phyloP scores from a whole-genome alignment of 2,888 invertebrate genomes.

The Stegana nigrithorax region DNA sequence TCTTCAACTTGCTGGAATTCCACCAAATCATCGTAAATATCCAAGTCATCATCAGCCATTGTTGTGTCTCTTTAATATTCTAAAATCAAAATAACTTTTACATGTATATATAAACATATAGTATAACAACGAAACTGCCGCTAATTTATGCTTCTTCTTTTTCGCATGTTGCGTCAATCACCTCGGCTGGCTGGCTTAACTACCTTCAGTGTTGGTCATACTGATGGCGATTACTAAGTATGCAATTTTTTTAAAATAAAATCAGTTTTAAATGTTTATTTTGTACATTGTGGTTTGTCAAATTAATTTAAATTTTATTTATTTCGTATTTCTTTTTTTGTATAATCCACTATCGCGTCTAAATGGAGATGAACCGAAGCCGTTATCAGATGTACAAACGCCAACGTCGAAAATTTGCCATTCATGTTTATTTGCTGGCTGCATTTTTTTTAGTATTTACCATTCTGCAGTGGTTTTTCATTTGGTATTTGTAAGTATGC shows the following conservation, averaged over 20 bases:
- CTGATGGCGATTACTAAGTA: too few species aligned
- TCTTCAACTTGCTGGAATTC: slow-evolving; percentile 56
- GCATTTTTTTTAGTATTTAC: slow-evolving; percentile 23
- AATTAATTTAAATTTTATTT: not conserved
- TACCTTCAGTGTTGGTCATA: too few species aligned
- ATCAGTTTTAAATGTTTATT: not conserved
- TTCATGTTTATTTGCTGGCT: slow-evolving; percentile 23
- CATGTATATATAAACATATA: too few species aligned
- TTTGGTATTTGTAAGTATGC: slow-evolving; percentile 31
- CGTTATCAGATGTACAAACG: slow-evolving; percentile 10
- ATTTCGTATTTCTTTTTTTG: not conserved
- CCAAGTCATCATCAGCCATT: slow-evolving; percentile 44
- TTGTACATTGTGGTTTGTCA: not conserved
- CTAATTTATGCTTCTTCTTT: too few species aligned
- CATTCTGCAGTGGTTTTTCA: slow-evolving; percentile 32
- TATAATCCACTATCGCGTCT: not conserved
- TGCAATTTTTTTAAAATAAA: too few species aligned
- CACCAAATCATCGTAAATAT: slow-evolving; percentile 64
- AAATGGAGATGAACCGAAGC: not conserved
- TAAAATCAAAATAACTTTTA: too few species aligned
- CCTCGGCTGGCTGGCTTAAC: too few species aligned
- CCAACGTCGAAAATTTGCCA: slow-evolving; percentile 27
- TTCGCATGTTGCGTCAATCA: too few species aligned
- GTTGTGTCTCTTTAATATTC: not conserved
- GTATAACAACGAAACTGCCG: too few species aligned